These are phyloP conservation scores for Zygothrica quintamaculata DNA, from an alignment of 2,888 invertebrate species.

Conservation along the genomic window DNA sequence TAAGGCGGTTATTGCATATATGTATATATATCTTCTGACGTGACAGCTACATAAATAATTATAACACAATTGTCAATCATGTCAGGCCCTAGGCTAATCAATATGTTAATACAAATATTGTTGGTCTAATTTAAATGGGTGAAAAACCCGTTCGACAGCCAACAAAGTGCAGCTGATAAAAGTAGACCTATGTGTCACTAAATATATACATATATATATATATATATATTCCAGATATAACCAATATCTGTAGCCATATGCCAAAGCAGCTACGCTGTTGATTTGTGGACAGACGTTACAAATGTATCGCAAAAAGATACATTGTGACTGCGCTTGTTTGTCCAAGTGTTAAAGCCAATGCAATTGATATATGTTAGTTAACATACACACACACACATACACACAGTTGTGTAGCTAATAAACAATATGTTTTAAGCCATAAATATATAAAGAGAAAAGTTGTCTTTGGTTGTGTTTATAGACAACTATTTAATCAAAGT, in stretches of 20 bases:
- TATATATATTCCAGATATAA: constrained; percentile 2
- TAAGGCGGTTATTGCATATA: not conserved
- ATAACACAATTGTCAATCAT: constrained; percentile 79
- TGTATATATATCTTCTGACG: constrained; percentile 31
- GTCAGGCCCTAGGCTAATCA: constrained; percentile 75
- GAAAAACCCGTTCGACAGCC: constrained; percentile 57
- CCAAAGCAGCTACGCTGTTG: constrained; percentile 26
- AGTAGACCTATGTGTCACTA: constrained; percentile 60
- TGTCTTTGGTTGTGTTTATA: too few relatives aligned
- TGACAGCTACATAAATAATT: constrained; percentile 76
- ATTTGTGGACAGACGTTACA: constrained; percentile 43
- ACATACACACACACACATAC: too few relatives aligned
- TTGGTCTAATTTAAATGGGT: constrained; percentile 9
- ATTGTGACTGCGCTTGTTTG: constrained; percentile 45
- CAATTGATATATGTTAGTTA: constrained; percentile 64
- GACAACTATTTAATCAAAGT: constrained; percentile 32
- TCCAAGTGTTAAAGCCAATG: constrained; percentile 31
- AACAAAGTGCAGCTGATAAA: constrained; percentile 70
- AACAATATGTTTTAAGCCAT: constrained; percentile 2
- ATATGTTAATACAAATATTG: constrained; percentile 71
- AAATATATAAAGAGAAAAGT: not conserved
- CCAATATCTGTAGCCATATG: too few relatives aligned
- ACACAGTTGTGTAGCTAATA: constrained; percentile 45
- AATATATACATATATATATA: constrained; percentile 6
- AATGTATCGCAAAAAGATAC: constrained; percentile 44